phyloP scores from a whole-genome alignment of 2,113 vertebrate species.

The Promerops cafer region DNA sequence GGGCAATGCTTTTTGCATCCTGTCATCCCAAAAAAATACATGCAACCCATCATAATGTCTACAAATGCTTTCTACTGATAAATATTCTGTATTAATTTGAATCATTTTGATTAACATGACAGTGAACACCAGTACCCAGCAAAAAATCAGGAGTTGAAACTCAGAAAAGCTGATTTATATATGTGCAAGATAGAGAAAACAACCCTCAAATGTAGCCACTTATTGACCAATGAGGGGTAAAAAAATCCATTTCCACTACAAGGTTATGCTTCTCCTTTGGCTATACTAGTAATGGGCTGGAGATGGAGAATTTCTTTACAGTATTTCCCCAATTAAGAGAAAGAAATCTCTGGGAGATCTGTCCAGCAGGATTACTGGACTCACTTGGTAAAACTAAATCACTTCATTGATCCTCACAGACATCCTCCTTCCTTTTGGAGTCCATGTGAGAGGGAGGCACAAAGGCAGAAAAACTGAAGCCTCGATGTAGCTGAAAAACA shows the following conservation, averaged over 20 bases:
- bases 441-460: background rate
- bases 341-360: background rate
- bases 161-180: background rate
- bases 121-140: background rate
- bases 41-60: too few relatives aligned
- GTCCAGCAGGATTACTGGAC: background rate
- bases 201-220: background rate
- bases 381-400: background rate
- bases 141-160: background rate
- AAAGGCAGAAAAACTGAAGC: background rate
- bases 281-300: background rate
- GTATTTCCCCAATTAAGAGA: background rate
- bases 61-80: background rate
- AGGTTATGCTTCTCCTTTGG: background rate
- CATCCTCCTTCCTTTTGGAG: background rate
- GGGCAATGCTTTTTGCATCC: background rate
- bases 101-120: background rate
- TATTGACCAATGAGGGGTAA: background rate
- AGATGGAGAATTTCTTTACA: background rate
- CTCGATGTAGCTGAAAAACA: conserved; percentile 9
- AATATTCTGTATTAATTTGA: background rate
- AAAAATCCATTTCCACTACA: background rate
- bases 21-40: background rate
- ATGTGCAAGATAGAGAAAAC: background rate
- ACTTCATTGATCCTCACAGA: background rate